These are phyloP conservation scores for Lithophane semibrunnea DNA, from an alignment of 2,888 invertebrate genomes.

Conservation along the genomic window DNA sequence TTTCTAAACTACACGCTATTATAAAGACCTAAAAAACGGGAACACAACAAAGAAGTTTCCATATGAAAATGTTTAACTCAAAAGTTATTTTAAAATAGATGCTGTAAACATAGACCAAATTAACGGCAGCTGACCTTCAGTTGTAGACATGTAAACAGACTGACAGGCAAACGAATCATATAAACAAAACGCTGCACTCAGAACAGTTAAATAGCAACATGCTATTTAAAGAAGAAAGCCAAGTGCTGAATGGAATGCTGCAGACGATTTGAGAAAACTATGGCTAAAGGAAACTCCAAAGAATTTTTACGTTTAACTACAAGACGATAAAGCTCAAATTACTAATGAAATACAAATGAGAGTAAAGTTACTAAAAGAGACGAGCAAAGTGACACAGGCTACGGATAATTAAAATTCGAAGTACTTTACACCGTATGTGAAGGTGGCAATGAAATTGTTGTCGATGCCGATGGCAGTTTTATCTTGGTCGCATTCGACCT, in stretches of 20 bases:
- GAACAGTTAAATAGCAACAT: slow-evolving; percentile 71
- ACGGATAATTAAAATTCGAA: slow-evolving; percentile 42
- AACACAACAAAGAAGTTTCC: slow-evolving; percentile 31
- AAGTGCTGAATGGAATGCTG: slow-evolving; percentile 73
- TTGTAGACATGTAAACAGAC: slow-evolving; percentile 74
- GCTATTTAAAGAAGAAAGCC: slow-evolving; percentile 81
- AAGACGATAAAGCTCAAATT: slow-evolving; percentile 51
- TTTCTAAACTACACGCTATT: slow-evolving; percentile 15
- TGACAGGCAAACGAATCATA: slow-evolving; percentile 73
- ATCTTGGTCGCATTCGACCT: slow-evolving; percentile 79
- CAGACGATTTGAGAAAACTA: slow-evolving; percentile 66
- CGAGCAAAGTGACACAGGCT: slow-evolving; percentile 31
- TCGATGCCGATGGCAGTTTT: slow-evolving; percentile 63
- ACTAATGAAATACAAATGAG: slow-evolving; percentile 29
- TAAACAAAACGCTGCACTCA: slow-evolving; percentile 73
- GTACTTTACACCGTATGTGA: slow-evolving; percentile 71
- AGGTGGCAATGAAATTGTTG: slow-evolving; percentile 68
- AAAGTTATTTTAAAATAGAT: slow-evolving; percentile 61
- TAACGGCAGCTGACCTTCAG: slow-evolving; percentile 73
- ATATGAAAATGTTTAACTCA: slow-evolving; percentile 48
- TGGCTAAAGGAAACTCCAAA: slow-evolving; percentile 30
- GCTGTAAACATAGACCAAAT: slow-evolving; percentile 72
- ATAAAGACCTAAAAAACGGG: slow-evolving; percentile 18
- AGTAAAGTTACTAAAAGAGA: slow-evolving; percentile 59
- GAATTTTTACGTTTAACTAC: slow-evolving; percentile 32